Evolutionary conservation across 2,888 invertebrate genomes (phyloP).

Genomic region (Dinocampus coccinellae): DNA sequence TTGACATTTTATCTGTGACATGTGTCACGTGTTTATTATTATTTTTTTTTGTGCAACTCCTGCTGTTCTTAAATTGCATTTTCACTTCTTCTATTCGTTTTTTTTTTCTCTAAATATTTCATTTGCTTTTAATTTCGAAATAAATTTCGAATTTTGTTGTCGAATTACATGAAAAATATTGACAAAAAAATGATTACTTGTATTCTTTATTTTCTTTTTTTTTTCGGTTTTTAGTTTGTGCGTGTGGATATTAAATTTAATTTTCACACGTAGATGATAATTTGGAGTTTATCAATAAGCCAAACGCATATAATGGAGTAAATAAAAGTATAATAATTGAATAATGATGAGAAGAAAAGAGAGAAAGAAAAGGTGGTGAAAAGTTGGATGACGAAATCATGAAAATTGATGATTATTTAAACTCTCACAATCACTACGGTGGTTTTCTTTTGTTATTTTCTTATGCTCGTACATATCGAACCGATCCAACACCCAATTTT

Average conservation of each 20-base stretch:
- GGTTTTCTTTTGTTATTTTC: slow-evolving; percentile 31
- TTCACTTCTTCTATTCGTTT: too few species aligned
- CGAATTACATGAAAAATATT: too few species aligned
- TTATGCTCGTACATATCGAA: slow-evolving; percentile 16
- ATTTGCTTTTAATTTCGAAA: too few species aligned
- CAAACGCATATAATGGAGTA: not conserved
- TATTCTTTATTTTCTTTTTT: slow-evolving; percentile 12
- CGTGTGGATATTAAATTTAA: not conserved
- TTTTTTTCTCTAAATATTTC: too few species aligned
- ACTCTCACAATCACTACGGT: not conserved
- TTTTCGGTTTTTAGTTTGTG: not conserved
- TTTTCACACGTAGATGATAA: slow-evolving; percentile 1
- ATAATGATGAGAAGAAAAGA: too few species aligned
- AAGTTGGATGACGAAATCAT: not conserved
- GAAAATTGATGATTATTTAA: too few species aligned
- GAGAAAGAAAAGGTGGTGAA: not conserved
- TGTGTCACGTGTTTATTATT: too few species aligned
- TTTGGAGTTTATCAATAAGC: not conserved
- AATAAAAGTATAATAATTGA: not conserved
- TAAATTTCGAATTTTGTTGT: too few species aligned
- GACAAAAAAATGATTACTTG: too few species aligned
- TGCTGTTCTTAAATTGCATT: too few species aligned
- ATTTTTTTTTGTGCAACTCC: too few species aligned
- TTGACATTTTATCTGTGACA: too few species aligned
- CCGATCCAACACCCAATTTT: slow-evolving; percentile 15